A percentile compares a stretch with the other conserved stretches of the same genome.
Evolutionary conservation across 2,888 invertebrate genomes (phyloP).

Genomic region (Eupeodes luniger): DNA sequence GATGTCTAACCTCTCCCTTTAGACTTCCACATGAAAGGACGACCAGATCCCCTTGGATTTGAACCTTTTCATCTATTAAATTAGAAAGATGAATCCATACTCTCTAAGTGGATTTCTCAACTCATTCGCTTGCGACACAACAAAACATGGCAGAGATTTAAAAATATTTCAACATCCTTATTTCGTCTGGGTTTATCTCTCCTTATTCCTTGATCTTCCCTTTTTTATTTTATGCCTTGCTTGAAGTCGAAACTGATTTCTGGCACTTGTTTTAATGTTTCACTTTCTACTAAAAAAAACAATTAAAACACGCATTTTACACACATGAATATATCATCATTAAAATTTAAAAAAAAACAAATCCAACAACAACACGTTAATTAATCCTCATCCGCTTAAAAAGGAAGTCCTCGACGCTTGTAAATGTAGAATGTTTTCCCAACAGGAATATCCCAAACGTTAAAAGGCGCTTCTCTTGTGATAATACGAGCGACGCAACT

Average conservation of each 20-base stretch:
- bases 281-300: slow-evolving; percentile 47
- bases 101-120: not conserved
- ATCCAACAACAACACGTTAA: slow-evolving; percentile 34
- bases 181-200: not conserved
- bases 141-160: not conserved
- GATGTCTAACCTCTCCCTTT: slow-evolving; percentile 13
- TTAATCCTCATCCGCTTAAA: slow-evolving; percentile 47
- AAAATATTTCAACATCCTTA: not conserved
- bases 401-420: slow-evolving; percentile 47
- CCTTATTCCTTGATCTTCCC: not conserved
- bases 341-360: slow-evolving; percentile 30
- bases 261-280: slow-evolving; percentile 1
- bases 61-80: slow-evolving; percentile 36
- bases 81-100: slow-evolving; percentile 30
- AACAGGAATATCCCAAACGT: slow-evolving; percentile 46
- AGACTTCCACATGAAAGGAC: slow-evolving; percentile 5
- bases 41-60: slow-evolving; percentile 26
- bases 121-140: not conserved
- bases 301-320: slow-evolving; percentile 49
- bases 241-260: not conserved
- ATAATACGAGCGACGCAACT: slow-evolving; percentile 40
- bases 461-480: slow-evolving; percentile 31
- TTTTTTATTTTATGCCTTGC: not conserved
- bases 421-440: slow-evolving; percentile 39
- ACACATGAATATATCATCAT: slow-evolving; percentile 32